Percentiles rank a stretch among this genome's conserved stretches.
Evolutionary conservation across 2,113 vertebrate genomes (phyloP).

Genomic region (Verasper variegatus): DNA sequence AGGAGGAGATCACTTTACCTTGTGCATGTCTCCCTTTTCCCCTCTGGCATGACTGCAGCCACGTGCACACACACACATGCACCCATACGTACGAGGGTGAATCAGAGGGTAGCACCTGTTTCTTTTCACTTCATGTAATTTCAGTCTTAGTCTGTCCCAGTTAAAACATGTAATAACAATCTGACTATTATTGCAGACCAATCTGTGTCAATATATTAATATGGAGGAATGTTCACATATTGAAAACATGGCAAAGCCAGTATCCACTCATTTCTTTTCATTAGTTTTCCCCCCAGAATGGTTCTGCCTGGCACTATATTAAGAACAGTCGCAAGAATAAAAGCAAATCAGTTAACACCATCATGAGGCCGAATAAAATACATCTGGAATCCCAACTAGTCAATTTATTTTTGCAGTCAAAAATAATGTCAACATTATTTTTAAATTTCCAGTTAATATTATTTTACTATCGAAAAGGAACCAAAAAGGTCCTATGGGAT

Average conservation of each 20-base stretch:
- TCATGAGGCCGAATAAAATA: neutral
- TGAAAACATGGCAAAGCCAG: constrained; percentile 24
- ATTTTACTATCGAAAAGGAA: neutral
- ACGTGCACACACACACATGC: constrained; percentile 29
- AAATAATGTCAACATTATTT: neutral
- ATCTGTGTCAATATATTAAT: constrained; percentile 63
- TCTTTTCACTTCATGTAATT: constrained; percentile 48
- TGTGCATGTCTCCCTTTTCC: constrained; percentile 34
- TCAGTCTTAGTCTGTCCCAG: constrained; percentile 32
- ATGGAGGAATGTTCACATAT: constrained; percentile 51
- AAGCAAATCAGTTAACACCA: neutral
- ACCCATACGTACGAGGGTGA: constrained; percentile 53
- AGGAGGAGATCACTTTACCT: constrained; percentile 61
- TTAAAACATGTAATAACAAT: constrained; percentile 52
- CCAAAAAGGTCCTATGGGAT: neutral
- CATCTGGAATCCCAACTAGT: neutral
- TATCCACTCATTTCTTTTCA: constrained; percentile 6
- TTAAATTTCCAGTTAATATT: neutral
- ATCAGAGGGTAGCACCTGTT: constrained; percentile 60
- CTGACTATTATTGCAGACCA: constrained; percentile 31
- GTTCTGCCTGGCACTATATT: constrained; percentile 6
- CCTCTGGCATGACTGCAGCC: constrained; percentile 44
- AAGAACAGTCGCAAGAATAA: constrained; percentile 15
- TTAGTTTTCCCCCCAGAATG: constrained; percentile 15
- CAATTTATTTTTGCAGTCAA: neutral